Evolutionary conservation across 2,888 invertebrate genomes (phyloP).

Genomic region (Erpobdella octoculata): DNA sequence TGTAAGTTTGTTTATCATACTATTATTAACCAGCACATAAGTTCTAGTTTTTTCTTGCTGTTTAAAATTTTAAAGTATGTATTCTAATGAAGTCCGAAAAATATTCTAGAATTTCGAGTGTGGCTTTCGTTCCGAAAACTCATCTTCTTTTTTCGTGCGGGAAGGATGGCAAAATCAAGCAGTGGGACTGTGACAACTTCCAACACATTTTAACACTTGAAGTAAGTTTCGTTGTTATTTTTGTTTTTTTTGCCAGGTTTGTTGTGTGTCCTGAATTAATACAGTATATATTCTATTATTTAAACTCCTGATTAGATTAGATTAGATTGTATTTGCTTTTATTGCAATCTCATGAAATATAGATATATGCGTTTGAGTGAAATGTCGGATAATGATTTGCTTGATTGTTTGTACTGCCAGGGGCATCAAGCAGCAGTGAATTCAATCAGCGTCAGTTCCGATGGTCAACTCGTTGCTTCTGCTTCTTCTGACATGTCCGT

Average conservation of each 20-base stretch:
- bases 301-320: too few relatives aligned
- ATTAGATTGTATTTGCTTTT: too few relatives aligned
- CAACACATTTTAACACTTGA: conserved; percentile 66
- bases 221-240: conserved; percentile 57
- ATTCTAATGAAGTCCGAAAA: not conserved
- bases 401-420: conserved; percentile 50
- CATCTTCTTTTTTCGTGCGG: conserved; percentile 88
- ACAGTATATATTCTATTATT: too few relatives aligned
- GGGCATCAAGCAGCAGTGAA: conserved; percentile 76
- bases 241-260: not conserved
- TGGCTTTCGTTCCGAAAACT: conserved; percentile 80
- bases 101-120: conserved; percentile 70
- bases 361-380: not conserved
- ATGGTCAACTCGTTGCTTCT: conserved; percentile 67
- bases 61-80: too few relatives aligned
- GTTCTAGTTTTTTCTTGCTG: too few relatives aligned
- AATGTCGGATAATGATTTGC: not conserved
- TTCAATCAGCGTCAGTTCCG: conserved; percentile 68
- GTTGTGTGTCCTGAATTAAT: too few relatives aligned
- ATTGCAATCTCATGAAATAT: too few relatives aligned
- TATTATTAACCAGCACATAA: too few relatives aligned
- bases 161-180: conserved; percentile 85
- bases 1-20: too few relatives aligned
- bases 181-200: conserved; percentile 92
- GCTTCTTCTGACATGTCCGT: conserved; percentile 81